Conservation (phyloP, 2,888 invertebrate genomes). For the Neoaliturus tenellus region DNA sequence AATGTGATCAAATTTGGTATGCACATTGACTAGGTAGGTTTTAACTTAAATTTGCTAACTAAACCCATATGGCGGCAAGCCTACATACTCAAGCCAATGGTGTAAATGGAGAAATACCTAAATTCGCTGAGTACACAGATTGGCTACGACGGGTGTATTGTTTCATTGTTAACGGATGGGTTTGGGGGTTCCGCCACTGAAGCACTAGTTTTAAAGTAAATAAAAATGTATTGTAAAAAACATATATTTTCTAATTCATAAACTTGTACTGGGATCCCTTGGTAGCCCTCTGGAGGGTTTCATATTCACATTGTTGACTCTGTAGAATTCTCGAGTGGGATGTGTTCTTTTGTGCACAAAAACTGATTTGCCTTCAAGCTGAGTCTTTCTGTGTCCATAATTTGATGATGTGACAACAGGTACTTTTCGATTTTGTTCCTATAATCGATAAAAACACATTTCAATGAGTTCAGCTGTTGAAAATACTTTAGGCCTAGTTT, state of each 20-base stretch:
- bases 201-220: no score
- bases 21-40: no score
- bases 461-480: background rate
- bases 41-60: no score
- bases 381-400: slow-evolving; percentile 60
- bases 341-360: slow-evolving; percentile 55
- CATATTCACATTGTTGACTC: slow-evolving; percentile 60
- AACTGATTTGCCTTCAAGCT: slow-evolving; percentile 61
- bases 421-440: slow-evolving; percentile 60
- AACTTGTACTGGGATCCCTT: slow-evolving; percentile 1
- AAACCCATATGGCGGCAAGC: no score
- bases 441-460: background rate
- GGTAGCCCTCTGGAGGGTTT: slow-evolving; percentile 58
- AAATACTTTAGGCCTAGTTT: background rate
- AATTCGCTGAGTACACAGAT: no score
- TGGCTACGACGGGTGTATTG: no score
- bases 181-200: no score
- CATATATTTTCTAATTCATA: background rate
- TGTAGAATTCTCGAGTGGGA: slow-evolving; percentile 59
- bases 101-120: no score
- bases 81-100: no score
- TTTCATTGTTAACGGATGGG: no score
- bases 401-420: slow-evolving; percentile 61
- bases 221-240: no score
- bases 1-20: no score